phyloP scores from a whole-genome alignment of 2,797 vertebrate genomes.

The Gymnothorax javanicus region DNA sequence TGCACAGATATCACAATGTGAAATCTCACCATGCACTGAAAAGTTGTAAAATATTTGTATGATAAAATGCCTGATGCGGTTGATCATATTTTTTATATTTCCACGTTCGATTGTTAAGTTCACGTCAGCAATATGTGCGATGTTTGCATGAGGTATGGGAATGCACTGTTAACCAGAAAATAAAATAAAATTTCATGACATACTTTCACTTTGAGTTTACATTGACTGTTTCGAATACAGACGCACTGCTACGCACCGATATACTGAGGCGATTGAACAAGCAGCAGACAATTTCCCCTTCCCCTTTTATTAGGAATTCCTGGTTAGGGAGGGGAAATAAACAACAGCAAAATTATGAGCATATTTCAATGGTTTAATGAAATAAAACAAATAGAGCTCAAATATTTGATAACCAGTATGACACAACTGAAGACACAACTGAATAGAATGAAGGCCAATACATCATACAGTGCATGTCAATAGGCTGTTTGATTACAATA shows the following conservation, averaged over 20 bases:
- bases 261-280: not conserved
- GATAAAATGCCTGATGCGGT: not conserved
- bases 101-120: not conserved
- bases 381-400: not conserved
- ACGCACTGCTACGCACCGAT: not conserved
- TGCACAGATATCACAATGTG: not conserved
- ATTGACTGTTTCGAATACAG: not conserved
- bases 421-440: not conserved
- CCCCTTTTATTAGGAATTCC: too few species aligned
- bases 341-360: not conserved
- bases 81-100: not conserved
- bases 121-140: not conserved
- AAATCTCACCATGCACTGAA: not conserved
- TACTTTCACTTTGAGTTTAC: not conserved
- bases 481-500: too few species aligned
- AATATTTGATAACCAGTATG: not conserved
- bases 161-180: not conserved
- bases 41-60: not conserved
- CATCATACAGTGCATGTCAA: not conserved
- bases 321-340: not conserved
- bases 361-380: not conserved
- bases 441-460: not conserved
- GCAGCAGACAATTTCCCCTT: not conserved
- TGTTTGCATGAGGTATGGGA: not conserved
- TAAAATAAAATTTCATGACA: not conserved